Evolutionary conservation across 2,888 invertebrate genomes (phyloP).

Genomic region (Venusia cambrica): DNA sequence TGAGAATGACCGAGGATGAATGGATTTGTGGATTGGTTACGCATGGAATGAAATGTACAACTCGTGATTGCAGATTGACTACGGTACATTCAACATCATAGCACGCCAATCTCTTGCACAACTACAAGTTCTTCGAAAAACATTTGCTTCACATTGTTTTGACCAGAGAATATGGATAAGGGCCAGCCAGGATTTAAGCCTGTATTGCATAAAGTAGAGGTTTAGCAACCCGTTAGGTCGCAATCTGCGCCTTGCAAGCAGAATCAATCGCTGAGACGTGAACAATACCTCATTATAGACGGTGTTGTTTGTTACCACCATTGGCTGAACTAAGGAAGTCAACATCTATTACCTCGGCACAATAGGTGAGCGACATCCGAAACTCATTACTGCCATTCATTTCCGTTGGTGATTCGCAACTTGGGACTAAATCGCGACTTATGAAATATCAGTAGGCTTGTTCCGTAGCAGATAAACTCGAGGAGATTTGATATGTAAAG

Average conservation of each 20-base stretch:
- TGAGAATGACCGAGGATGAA: background rate
- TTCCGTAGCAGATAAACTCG: slow-evolving; percentile 29
- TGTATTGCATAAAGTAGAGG: slow-evolving; percentile 32
- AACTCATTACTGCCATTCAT: slow-evolving; percentile 76
- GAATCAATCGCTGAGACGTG: slow-evolving; percentile 63
- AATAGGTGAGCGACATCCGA: slow-evolving; percentile 81
- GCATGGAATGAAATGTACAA: slow-evolving; percentile 33
- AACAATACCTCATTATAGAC: slow-evolving; percentile 74
- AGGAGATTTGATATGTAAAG: slow-evolving; percentile 14
- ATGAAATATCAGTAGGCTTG: slow-evolving; percentile 47
- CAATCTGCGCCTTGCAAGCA: slow-evolving; percentile 55
- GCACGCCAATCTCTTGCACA: slow-evolving; percentile 35
- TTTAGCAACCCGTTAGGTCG: slow-evolving; percentile 50
- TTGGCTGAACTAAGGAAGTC: slow-evolving; percentile 73
- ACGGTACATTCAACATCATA: slow-evolving; percentile 34
- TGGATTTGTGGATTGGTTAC: slow-evolving; percentile 24
- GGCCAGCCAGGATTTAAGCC: slow-evolving; percentile 28
- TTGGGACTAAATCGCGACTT: slow-evolving; percentile 58
- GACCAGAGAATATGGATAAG: slow-evolving; percentile 48
- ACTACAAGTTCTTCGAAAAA: slow-evolving; percentile 47
- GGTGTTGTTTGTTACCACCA: slow-evolving; percentile 61
- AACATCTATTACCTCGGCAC: slow-evolving; percentile 78
- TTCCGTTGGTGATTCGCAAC: slow-evolving; percentile 76
- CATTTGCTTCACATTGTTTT: slow-evolving; percentile 42
- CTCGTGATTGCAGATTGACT: slow-evolving; percentile 58